Conservation (phyloP, 92 coral and sea anemone species). For the Muricea muricata region DNA sequence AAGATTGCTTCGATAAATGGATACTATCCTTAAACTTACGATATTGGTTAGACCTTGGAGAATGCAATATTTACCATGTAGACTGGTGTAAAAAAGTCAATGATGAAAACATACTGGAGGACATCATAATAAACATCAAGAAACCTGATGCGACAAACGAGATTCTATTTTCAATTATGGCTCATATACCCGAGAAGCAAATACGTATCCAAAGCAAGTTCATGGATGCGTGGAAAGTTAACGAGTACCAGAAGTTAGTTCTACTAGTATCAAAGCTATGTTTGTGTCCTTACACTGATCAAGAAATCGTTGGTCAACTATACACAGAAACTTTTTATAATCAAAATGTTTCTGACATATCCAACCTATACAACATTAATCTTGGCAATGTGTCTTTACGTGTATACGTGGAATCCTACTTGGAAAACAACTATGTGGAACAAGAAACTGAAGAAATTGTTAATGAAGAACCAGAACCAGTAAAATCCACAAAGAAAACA, state of each 20-base stretch:
- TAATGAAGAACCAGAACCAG: neutral
- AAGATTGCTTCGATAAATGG: neutral
- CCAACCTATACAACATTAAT: neutral
- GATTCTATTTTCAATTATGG: neutral
- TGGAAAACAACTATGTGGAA: neutral
- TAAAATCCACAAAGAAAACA: neutral
- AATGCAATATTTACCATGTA: neutral
- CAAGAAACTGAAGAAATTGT: neutral
- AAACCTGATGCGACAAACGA: neutral
- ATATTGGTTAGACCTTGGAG: neutral
- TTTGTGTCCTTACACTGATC: neutral
- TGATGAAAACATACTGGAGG: neutral
- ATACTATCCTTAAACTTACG: neutral
- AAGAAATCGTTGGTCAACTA: neutral
- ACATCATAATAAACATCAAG: neutral
- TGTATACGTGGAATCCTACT: neutral
- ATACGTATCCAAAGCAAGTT: neutral
- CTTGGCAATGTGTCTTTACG: neutral
- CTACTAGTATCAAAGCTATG: neutral
- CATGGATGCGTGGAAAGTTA: neutral
- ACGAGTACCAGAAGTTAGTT: neutral
- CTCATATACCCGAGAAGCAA: neutral
- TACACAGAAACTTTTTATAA: neutral
- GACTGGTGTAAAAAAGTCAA: neutral
- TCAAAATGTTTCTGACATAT: neutral